Evolutionary conservation across 2,888 invertebrate species (phyloP).

Genomic region (Petrolisthes cinctipes): DNA sequence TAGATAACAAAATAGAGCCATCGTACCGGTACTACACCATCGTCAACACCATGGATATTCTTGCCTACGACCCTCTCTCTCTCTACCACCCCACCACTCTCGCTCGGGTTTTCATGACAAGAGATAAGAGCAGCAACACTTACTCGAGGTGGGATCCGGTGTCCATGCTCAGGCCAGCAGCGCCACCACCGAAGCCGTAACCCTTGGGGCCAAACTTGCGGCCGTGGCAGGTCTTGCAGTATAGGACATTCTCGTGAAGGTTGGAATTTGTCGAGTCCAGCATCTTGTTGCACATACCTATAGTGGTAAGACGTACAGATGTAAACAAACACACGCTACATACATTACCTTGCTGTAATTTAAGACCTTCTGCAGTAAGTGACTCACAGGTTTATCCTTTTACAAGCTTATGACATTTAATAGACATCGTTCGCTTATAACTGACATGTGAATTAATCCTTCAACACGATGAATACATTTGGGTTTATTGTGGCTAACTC

Average conservation of each 20-base stretch:
- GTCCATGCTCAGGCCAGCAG: conserved; percentile 97
- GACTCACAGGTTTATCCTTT: too few species aligned
- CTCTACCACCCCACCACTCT: not conserved
- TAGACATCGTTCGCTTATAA: too few species aligned
- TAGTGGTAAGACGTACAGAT: not conserved
- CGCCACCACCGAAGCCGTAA: conserved; percentile 98
- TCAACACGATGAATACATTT: too few species aligned
- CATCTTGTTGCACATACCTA: conserved; percentile 93
- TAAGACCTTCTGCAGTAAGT: too few species aligned
- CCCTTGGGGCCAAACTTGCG: conserved; percentile 96
- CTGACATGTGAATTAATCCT: too few species aligned
- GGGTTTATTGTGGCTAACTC: too few species aligned
- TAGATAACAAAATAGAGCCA: too few species aligned
- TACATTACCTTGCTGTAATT: too few species aligned
- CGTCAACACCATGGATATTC: too few species aligned
- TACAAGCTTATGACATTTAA: too few species aligned
- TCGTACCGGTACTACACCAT: too few species aligned
- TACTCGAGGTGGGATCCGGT: conserved; percentile 83
- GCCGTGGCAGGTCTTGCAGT: conserved; percentile 97
- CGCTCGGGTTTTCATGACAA: not conserved
- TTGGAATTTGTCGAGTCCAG: conserved; percentile 98
- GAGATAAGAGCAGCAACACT: conserved; percentile 40
- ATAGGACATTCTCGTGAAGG: conserved; percentile 96
- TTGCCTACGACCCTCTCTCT: not conserved
- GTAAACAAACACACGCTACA: too few species aligned